Percentiles rank a stretch among this genome's conserved stretches.
These are phyloP conservation scores for Ormyrus rosae DNA, from an alignment of 2,888 invertebrate species.

Conservation along the genomic window DNA sequence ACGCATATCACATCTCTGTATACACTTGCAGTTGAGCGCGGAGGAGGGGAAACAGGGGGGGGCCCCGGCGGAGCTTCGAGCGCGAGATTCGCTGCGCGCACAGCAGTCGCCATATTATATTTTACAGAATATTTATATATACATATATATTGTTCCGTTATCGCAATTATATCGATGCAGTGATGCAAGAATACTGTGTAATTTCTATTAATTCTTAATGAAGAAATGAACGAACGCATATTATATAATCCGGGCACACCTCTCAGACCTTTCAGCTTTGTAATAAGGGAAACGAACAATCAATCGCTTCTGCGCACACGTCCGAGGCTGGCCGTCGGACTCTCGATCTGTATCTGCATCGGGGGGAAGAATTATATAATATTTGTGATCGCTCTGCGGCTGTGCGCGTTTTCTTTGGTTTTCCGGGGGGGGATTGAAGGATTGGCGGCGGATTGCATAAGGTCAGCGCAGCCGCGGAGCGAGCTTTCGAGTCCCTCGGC, in stretches of 20 bases:
- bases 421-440: no score
- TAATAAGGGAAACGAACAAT: slow-evolving; percentile 22
- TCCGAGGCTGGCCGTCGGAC: neutral
- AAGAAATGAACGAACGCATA: slow-evolving; percentile 20
- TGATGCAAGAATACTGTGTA: slow-evolving; percentile 38
- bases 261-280: slow-evolving; percentile 33
- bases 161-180: slow-evolving; percentile 62
- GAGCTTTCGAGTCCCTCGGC: neutral
- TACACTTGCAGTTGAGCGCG: neutral
- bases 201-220: slow-evolving; percentile 30
- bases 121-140: slow-evolving; percentile 72
- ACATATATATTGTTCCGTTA: slow-evolving; percentile 71
- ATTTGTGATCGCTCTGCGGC: neutral
- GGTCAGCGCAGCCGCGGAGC: neutral
- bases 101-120: slow-evolving; percentile 71
- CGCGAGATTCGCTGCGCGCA: slow-evolving; percentile 52
- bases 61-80: slow-evolving; percentile 35
- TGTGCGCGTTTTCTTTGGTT: neutral
- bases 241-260: slow-evolving; percentile 1
- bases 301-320: slow-evolving; percentile 13
- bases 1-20: neutral
- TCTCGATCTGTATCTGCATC: no score
- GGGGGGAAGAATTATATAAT: no score
- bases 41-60: neutral
- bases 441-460: neutral